phyloP scores from a whole-genome alignment of 2,888 invertebrate species.

The Macrostomum cliftonense region DNA sequence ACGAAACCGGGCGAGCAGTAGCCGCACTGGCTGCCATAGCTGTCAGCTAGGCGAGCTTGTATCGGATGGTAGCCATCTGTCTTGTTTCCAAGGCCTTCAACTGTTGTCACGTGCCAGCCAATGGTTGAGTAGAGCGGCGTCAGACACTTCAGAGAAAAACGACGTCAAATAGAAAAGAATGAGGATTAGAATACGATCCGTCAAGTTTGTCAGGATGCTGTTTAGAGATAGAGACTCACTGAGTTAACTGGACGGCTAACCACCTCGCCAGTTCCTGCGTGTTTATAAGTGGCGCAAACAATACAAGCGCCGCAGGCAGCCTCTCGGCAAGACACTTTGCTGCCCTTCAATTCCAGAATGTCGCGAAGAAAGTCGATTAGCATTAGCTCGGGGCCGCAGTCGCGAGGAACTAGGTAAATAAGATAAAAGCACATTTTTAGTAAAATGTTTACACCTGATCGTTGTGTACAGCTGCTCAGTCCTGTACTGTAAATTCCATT shows the following conservation, averaged over 20 bases:
- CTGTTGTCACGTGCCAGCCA: slow-evolving; percentile 60
- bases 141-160: slow-evolving; percentile 43
- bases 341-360: slow-evolving; percentile 49
- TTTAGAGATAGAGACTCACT: too few relatives aligned
- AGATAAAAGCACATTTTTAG: too few relatives aligned
- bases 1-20: slow-evolving; percentile 88
- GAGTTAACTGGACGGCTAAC: too few relatives aligned
- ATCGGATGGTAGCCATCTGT: slow-evolving; percentile 58
- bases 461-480: too few relatives aligned
- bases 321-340: slow-evolving; percentile 77
- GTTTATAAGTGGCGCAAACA: slow-evolving; percentile 50
- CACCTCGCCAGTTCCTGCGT: too few relatives aligned
- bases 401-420: too few relatives aligned
- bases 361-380: too few relatives aligned
- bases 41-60: slow-evolving; percentile 51
- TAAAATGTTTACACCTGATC: too few relatives aligned
- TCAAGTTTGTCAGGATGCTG: too few relatives aligned
- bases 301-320: slow-evolving; percentile 89
- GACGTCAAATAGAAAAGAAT: not conserved
- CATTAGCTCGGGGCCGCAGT: too few relatives aligned
- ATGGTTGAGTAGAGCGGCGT: slow-evolving; percentile 48
- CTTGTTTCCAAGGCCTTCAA: slow-evolving; percentile 62
- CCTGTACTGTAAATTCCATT: too few relatives aligned
- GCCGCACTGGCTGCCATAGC: slow-evolving; percentile 83
- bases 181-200: too few relatives aligned